Evolutionary conservation across 1,140 invertebrate species (phyloP).

Genomic region (Diorhabda elongata): DNA sequence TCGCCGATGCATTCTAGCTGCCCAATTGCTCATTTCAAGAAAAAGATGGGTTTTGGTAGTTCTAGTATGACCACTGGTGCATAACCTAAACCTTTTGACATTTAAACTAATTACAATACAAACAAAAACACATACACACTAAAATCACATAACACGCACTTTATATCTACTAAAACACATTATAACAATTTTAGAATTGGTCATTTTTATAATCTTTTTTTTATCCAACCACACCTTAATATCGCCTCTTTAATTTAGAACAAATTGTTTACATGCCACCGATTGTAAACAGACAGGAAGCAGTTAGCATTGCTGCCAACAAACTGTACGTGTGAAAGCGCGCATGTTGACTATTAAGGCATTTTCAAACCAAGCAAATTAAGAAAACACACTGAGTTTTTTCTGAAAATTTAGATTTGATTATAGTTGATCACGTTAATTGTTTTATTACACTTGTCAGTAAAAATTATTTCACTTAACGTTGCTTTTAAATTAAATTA

Average conservation of each 20-base stretch:
- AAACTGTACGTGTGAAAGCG: not conserved
- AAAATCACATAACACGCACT: conserved; percentile 3
- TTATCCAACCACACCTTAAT: not conserved
- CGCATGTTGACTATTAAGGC: too few species aligned
- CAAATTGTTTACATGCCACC: conserved; percentile 2
- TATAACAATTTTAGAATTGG: not conserved
- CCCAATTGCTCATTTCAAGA: conserved; percentile 77
- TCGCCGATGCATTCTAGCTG: conserved; percentile 81
- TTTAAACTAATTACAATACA: conserved; percentile 8
- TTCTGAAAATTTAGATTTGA: too few species aligned
- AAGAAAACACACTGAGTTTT: too few species aligned
- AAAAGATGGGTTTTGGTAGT: not conserved
- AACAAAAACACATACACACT: conserved; percentile 7
- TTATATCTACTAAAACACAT: not conserved
- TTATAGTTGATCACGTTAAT: too few species aligned
- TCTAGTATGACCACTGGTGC: conserved; percentile 3
- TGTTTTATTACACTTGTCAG: too few species aligned
- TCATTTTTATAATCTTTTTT: not conserved
- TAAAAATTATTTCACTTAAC: too few species aligned
- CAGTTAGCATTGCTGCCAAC: not conserved
- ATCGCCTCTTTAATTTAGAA: not conserved
- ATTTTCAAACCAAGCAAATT: too few species aligned
- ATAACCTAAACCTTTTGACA: conserved; percentile 15
- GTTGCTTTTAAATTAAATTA: too few species aligned
- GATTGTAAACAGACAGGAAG: conserved; percentile 2